phyloP scores from a whole-genome alignment of 2,797 vertebrate species.

The Valencia hispanica region DNA sequence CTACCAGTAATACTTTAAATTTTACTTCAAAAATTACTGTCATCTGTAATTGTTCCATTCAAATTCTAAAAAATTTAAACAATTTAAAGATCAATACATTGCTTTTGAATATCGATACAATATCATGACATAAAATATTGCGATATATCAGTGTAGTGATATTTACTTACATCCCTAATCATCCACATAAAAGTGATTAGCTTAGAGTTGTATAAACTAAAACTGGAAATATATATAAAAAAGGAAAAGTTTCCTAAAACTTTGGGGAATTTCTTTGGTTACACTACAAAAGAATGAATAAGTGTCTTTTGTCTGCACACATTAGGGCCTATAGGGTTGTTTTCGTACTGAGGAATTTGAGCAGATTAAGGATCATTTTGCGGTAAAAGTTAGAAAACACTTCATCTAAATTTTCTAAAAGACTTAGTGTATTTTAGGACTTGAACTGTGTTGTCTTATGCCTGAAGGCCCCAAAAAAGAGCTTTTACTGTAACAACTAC shows the following conservation, averaged over 20 bases:
- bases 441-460: not conserved
- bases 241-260: not conserved
- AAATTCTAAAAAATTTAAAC: too few relatives aligned
- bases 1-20: too few relatives aligned
- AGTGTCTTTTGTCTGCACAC: not conserved
- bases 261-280: not conserved
- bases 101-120: too few relatives aligned
- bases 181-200: not conserved
- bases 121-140: too few relatives aligned
- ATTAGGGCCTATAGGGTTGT: too few relatives aligned
- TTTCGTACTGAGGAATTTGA: not conserved
- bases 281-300: not conserved
- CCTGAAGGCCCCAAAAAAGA: not conserved
- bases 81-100: too few relatives aligned
- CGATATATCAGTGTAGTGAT: too few relatives aligned
- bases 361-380: not conserved
- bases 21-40: too few relatives aligned
- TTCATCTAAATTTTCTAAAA: conserved; percentile 5
- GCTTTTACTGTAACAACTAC: conserved; percentile 3
- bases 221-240: not conserved
- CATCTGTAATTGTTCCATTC: too few relatives aligned
- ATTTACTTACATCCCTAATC: too few relatives aligned
- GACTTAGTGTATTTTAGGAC: conserved; percentile 22
- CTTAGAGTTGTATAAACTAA: not conserved
- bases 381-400: not conserved